Conservation (phyloP, 2,113 vertebrate genomes). For the Brachypodius melanocephalos region DNA sequence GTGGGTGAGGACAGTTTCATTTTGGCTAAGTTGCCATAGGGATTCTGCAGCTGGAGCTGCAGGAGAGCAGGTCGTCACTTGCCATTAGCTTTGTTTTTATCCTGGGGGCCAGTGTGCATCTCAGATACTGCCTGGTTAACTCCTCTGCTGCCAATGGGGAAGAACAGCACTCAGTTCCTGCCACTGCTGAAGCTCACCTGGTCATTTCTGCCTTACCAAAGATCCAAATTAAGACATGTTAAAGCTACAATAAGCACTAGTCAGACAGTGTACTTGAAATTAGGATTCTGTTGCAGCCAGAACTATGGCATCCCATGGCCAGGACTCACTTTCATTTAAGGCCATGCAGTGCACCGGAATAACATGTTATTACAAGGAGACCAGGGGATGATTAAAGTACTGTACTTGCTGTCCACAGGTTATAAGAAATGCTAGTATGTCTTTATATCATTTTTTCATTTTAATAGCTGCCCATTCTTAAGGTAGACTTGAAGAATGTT, state of each 20-base stretch:
- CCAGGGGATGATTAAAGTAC: neutral
- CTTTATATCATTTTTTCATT: neutral
- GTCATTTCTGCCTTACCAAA: neutral
- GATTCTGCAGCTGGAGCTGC: conserved; percentile 39
- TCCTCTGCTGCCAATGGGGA: neutral
- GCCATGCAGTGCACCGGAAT: neutral
- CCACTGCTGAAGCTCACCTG: neutral
- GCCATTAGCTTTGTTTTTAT: conserved; percentile 33
- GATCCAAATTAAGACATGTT: neutral
- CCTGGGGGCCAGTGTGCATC: neutral
- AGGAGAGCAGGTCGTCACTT: conserved; percentile 33
- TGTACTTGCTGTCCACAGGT: neutral
- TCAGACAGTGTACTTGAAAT: neutral
- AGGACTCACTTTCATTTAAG: neutral
- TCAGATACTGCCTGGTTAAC: neutral
- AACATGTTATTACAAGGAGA: neutral
- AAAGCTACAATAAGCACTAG: neutral
- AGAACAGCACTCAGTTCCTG: neutral
- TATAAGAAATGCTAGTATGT: neutral
- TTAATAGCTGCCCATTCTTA: neutral
- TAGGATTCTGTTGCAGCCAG: neutral
- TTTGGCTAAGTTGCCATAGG: conserved; percentile 42
- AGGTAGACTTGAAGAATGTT: neutral
- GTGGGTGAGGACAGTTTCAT: conserved; percentile 23
- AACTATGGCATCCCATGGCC: rapidly evolving